Base-by-base conservation (phyloP, 2,797 vertebrate species). In the Hafferia zeledoni region DNA sequence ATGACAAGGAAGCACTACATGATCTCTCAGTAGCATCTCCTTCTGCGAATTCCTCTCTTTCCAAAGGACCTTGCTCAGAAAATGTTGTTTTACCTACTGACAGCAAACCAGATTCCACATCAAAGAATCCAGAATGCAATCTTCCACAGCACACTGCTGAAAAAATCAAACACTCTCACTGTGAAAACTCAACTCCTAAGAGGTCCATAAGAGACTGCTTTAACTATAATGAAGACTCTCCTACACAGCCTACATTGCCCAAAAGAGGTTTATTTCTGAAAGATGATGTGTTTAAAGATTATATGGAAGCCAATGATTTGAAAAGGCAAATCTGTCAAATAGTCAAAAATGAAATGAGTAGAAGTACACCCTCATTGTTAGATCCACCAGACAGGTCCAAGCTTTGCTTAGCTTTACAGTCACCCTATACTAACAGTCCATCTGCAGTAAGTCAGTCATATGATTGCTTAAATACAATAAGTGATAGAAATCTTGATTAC, bases 361-460 rank as follows among this genome's bases (percentile, higher is more conserved):
- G 97, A 90, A 99, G 99, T 97, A 98, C 98, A 31, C 98, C 99
- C 0, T 98, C 99, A 1, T 96, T 99, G 53, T 93, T 98, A 95
- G 99, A 99, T 63, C 98, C 98, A 47, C 98, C 97, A 5, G 99
- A 99, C 96, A 98, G 98, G 39, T 98, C 99, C 65, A 99, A 98
- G 91, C 99, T 99, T 95, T 99, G 99, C 97, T 94, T 99, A 80
- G 98, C 98, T 68, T 97, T 99, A 83, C 98, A 98, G 88, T 98
- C 98, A 0, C 96, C 98, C 52, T 99, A 99, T 71, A 97, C 98
- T 5, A 98, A 95, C 69, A 95, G 93, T 55, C 74, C 94, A 7
- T 97, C 98, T 39, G 97, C 97, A 13, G 97, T 98, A 61, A 99
- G 98, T 37, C 99, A 99, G 94, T 99, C 98, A 31, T 98, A 97